Evolutionary conservation across 2,888 invertebrate genomes (phyloP), one percentile per base, ranked within the genome.

Genomic region (Mechanitis mazaeus): DNA sequence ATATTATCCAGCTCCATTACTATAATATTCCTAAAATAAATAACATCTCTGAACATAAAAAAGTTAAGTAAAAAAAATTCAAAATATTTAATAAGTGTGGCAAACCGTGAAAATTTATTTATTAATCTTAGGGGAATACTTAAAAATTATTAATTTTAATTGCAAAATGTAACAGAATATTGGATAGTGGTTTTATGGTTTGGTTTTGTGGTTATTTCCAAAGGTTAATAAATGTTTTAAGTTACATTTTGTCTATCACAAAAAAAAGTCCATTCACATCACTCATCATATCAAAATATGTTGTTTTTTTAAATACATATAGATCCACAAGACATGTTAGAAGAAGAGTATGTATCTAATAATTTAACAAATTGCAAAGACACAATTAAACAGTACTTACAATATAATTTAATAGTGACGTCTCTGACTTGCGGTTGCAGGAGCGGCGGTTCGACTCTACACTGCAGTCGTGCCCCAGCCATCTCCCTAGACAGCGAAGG

Each of bases 381-480:
- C 31, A 7, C 12, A 33, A 46, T 12, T 47, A 31, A 54, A n/a
- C 46, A 54, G 11, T 46, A 91, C 92, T 92, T 77, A 93, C 93
- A 83, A 74, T 91, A 92, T 79, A 97, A 92, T 81, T 95, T 95
- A 60, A 97, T 87, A 60, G 94, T 94, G 72, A 97, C 93, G 78
- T 94, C 94, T 76, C 94, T 93, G 42, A 91, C 86, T 62, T 94
- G 90, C 3, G 94, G 92, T 68, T 93, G 92, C 64, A 94, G 91
- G 61, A 94, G 89, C 33, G 94, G 94, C 0, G 94, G 94, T 66
- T 94, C 93, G 11, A 96, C 96, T 66, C 94, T 90, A 79, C 97
- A 97, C 80, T 95, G 94, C 69, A 96, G 91, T 72, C 92, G 92
- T 55, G 93, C 91, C n/a, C 94, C 94, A 71, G 93, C 93, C 81